Percentiles rank a stretch among this genome's conserved stretches.
phyloP scores from a whole-genome alignment of 30 jellyfish, hydroid and myxozoan genomes.

The Turritopsis dohrnii region DNA sequence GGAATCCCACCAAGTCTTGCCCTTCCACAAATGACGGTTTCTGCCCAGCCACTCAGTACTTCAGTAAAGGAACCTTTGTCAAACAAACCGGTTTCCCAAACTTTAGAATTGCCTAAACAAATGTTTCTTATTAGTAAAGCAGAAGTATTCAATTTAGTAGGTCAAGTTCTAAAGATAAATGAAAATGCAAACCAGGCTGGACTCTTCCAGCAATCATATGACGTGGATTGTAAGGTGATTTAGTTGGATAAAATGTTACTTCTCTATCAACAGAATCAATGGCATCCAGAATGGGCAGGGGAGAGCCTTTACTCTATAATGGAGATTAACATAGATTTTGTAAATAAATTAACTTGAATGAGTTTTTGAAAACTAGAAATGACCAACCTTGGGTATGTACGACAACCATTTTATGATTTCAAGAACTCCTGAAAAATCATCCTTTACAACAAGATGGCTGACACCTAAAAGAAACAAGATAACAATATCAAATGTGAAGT shows the following conservation, averaged over 20 bases:
- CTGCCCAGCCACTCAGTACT: conserved; percentile 91
- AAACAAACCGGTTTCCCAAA: conserved; percentile 92
- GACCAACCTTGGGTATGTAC: conserved; percentile 74
- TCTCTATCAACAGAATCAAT: conserved; percentile 77
- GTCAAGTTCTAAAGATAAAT: background rate
- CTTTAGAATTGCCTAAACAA: conserved; percentile 25
- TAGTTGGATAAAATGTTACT: conserved; percentile 67
- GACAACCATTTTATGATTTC: conserved; percentile 72
- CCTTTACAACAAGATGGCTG: conserved; percentile 59
- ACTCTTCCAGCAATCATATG: conserved; percentile 83
- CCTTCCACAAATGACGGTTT: conserved; percentile 92
- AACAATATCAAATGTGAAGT: background rate
- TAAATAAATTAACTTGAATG: background rate
- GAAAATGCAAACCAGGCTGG: conserved; percentile 27
- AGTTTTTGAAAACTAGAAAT: too few species aligned
- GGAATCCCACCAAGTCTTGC: conserved; percentile 99
- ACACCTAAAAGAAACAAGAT: conserved; percentile 47
- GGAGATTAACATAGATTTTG: background rate
- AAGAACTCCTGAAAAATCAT: conserved; percentile 65
- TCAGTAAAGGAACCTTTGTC: conserved; percentile 79
- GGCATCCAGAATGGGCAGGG: conserved; percentile 59
- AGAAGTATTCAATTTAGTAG: too few species aligned
- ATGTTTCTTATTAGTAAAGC: too few species aligned
- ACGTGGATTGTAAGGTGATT: conserved; percentile 86
- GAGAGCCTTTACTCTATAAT: conserved; percentile 18